Conservation (phyloP, 2,797 vertebrate species). For the Pogonophryne albipinna region DNA sequence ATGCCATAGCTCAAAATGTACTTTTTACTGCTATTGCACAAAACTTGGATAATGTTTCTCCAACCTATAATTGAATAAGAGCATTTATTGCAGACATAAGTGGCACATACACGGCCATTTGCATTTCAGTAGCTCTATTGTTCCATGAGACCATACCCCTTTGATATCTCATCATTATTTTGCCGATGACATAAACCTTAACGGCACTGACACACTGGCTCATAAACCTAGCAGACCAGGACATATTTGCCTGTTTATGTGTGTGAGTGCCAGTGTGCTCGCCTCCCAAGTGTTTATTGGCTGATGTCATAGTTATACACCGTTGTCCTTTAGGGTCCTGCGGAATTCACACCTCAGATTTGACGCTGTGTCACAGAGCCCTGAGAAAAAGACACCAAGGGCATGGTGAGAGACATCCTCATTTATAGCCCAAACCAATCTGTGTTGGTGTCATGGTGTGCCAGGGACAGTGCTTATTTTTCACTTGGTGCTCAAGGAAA, state of each 20-base stretch:
- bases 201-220: constrained; percentile 20
- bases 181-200: constrained; percentile 39
- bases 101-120: constrained; percentile 10
- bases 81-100: constrained; percentile 33
- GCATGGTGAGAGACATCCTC: constrained; percentile 62
- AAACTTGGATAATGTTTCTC: constrained; percentile 37
- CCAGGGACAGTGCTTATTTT: constrained; percentile 10
- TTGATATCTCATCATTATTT: constrained; percentile 46
- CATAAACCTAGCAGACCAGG: constrained; percentile 59
- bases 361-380: constrained; percentile 66
- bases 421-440: constrained; percentile 55
- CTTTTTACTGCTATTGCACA: constrained; percentile 41
- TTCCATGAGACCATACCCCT: constrained; percentile 31
- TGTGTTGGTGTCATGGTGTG: constrained; percentile 17
- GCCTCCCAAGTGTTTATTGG: constrained; percentile 59
- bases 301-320: constrained; percentile 83
- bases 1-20: neutral
- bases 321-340: constrained; percentile 66
- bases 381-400: constrained; percentile 59
- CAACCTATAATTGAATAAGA: constrained; percentile 38
- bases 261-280: constrained; percentile 12
- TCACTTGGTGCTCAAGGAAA: constrained; percentile 26
- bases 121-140: constrained; percentile 11
- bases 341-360: constrained; percentile 79
- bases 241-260: constrained; percentile 41